phyloP scores from a whole-genome alignment of 2,113 vertebrate genomes.

The Arizona elegans region DNA sequence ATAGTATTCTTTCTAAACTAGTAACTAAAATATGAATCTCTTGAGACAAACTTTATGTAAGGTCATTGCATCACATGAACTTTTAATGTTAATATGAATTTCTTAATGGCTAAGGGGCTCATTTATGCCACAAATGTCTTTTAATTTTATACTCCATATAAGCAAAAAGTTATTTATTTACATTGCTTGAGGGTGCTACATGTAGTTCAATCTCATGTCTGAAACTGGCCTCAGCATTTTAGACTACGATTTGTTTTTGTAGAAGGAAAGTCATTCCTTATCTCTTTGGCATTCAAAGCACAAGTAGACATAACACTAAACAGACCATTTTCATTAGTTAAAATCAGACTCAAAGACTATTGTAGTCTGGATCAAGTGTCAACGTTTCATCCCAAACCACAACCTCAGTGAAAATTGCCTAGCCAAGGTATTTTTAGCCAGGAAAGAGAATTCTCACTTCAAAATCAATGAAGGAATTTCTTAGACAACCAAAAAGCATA shows the following conservation, averaged over 20 bases:
- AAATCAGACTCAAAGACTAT: background rate
- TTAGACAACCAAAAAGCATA: background rate
- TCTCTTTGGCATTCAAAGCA: background rate
- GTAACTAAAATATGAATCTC: background rate
- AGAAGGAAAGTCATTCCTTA: background rate
- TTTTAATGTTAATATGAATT: background rate
- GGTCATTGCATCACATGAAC: background rate
- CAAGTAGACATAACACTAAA: background rate
- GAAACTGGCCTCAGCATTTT: background rate
- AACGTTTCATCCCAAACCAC: background rate
- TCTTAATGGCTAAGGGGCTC: background rate
- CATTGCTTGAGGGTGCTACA: background rate
- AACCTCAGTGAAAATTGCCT: background rate
- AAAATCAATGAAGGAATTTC: background rate
- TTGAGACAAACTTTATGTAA: background rate
- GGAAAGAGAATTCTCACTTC: background rate
- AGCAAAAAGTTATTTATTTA: background rate
- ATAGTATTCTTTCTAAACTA: background rate
- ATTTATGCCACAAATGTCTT: background rate
- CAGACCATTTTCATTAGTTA: background rate
- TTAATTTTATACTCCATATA: background rate
- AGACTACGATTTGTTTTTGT: background rate
- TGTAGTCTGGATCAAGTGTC: background rate
- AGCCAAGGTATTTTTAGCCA: background rate
- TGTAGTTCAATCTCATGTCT: background rate